Evolutionary conservation across 2,888 invertebrate genomes (phyloP), one percentile per base, ranked within the genome.

Genomic region (Spisula subtruncata): DNA sequence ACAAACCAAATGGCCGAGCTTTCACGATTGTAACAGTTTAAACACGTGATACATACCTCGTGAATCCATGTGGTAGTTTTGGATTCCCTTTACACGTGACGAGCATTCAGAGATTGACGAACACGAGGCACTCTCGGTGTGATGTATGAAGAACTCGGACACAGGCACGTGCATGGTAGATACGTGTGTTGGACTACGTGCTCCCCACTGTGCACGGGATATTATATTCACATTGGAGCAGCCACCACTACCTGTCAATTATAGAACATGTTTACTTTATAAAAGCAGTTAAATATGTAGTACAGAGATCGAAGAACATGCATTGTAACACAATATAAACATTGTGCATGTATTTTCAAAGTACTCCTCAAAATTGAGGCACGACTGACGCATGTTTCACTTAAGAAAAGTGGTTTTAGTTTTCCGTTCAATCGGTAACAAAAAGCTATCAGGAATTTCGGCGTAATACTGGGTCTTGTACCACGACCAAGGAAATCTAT

Each of bases 111-210:
- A 18, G 48, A 80, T n/a, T 32, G 84, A 81, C 16, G 66, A n/a
- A 54, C 91, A 92, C 1, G 87, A n/a, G 6, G 66, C 66, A n/a
- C 83, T 82, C 56, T 89, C 90, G 12, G 91, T 92, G 46, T 92
- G 91, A 51, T 92, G 91, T n/a, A 92, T 90, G 83, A 90, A 92
- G 81, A 91, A 91, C 25, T 88, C 84, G 51, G 48, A 16, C 79
- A 89, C 91, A 0, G 91, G 91, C 29, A 81, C 80, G 79, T 75
- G 81, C 60, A 87, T 85, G 16, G 71, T 71, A 25, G 82, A 32
- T 66, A 20, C 46, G 8, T 54, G 8, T 6, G 81, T 91, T 18
- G 91, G 88, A 2, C 81, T 35, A 35, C 86, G 86, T 75, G 91
- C 91, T 35, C 87, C 89, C 91, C 91, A 91, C 29, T 91, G 89